A percentile compares a stretch with the other conserved stretches of the same genome.
phyloP scores from a whole-genome alignment of 2,888 invertebrate genomes.

The Latheticus oryzae region DNA sequence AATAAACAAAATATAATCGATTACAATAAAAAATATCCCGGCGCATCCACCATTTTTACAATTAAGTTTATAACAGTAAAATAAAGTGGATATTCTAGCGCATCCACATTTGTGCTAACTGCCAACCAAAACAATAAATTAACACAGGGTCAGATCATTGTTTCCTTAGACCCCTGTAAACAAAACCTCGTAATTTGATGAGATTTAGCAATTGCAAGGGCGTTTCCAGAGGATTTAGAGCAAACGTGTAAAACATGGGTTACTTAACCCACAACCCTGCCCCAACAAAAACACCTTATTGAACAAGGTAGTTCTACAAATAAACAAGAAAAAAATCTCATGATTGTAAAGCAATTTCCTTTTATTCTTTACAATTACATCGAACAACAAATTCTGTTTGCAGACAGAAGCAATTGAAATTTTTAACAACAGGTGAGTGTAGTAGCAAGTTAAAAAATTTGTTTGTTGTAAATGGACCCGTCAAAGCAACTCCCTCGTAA shows the following conservation, averaged over 20 bases:
- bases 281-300: too few relatives aligned
- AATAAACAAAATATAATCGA: not conserved
- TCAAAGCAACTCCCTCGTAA: slow-evolving; percentile 16
- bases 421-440: slow-evolving; percentile 8
- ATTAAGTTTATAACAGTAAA: too few relatives aligned
- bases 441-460: slow-evolving; percentile 15
- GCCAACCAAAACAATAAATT: slow-evolving; percentile 3
- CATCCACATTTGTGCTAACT: too few relatives aligned
- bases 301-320: too few relatives aligned
- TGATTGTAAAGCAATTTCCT: slow-evolving; percentile 28
- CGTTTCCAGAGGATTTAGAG: slow-evolving; percentile 19
- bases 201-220: slow-evolving; percentile 39
- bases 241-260: slow-evolving; percentile 39
- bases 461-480: slow-evolving; percentile 15
- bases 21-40: too few relatives aligned
- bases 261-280: slow-evolving; percentile 34
- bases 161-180: slow-evolving; percentile 16
- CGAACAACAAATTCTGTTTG: too few relatives aligned
- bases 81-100: too few relatives aligned
- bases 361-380: slow-evolving; percentile 12
- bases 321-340: slow-evolving; percentile 29
- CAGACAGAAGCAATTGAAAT: too few relatives aligned
- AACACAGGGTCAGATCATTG: not conserved
- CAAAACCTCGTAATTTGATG: slow-evolving; percentile 34
- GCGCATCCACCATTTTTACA: slow-evolving; percentile 34